Evolutionary conservation across 2,113 vertebrate species (phyloP).

Genomic region (Alectura lathami): DNA sequence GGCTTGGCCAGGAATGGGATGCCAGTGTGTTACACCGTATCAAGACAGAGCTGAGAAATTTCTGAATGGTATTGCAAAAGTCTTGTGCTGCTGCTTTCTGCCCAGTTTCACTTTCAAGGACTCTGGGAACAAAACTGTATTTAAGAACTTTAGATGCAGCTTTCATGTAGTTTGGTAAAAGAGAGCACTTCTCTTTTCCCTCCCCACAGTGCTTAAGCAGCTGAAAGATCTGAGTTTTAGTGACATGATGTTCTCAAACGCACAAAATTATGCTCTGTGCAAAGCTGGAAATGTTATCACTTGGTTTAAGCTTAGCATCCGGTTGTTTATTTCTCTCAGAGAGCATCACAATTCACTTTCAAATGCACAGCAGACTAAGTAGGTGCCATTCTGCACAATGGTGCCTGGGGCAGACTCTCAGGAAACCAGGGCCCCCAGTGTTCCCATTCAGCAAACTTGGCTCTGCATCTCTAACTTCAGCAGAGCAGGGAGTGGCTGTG

Average conservation of each 20-base stretch:
- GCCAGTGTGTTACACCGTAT: neutral
- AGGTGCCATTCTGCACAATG: neutral
- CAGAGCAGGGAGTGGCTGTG: neutral
- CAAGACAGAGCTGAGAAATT: neutral
- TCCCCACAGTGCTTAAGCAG: neutral
- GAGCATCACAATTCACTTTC: neutral
- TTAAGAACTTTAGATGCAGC: neutral
- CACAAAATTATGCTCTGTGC: neutral
- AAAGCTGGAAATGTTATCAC: neutral
- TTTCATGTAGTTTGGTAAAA: neutral
- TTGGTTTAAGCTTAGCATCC: neutral
- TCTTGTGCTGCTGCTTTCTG: neutral
- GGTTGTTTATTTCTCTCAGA: neutral
- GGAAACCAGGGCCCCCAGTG: neutral
- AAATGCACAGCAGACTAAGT: fast-evolving
- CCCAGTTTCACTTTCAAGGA: neutral
- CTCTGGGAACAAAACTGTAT: neutral
- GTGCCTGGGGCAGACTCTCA: fast-evolving
- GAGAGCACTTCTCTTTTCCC: neutral
- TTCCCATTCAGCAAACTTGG: neutral
- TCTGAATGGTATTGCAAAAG: neutral
- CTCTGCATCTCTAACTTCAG: neutral
- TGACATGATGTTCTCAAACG: neutral
- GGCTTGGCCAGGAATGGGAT: neutral
- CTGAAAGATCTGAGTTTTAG: neutral